Evolutionary conservation across 2,113 vertebrate species (phyloP).

Genomic region (Podocnemis expansa): DNA sequence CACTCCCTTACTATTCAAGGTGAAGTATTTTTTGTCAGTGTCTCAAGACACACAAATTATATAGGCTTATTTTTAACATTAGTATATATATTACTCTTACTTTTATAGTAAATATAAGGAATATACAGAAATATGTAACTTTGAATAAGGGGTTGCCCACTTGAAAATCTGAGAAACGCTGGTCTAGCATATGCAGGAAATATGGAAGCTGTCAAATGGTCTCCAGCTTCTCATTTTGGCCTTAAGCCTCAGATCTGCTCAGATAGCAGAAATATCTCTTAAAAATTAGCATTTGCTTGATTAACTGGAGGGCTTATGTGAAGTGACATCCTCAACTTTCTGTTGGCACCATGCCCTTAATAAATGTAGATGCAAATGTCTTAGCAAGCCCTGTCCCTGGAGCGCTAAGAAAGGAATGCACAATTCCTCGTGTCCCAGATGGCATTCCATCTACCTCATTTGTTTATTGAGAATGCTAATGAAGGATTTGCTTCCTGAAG

Average conservation of each 20-base stretch:
- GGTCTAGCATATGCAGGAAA: background rate
- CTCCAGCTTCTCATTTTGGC: background rate
- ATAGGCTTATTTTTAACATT: background rate
- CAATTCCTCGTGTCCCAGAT: constrained; percentile 45
- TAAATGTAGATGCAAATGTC: constrained; percentile 14
- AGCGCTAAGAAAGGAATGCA: constrained; percentile 47
- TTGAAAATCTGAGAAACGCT: background rate
- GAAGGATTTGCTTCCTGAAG: constrained; percentile 27
- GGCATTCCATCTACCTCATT: constrained; percentile 52
- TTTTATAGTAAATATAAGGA: background rate
- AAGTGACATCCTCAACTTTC: constrained; percentile 36
- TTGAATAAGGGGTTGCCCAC: background rate
- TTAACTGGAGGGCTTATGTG: constrained; percentile 29
- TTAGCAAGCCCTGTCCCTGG: background rate
- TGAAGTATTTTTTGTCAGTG: background rate
- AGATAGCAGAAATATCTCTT: constrained; percentile 21
- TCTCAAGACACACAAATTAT: background rate
- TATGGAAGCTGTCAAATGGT: constrained; percentile 1
- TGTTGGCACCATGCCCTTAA: background rate
- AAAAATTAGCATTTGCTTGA: constrained; percentile 27
- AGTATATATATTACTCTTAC: background rate
- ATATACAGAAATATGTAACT: background rate
- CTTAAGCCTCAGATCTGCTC: background rate
- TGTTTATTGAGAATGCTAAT: constrained; percentile 46
- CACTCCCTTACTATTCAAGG: background rate